Evolutionary conservation across 2,888 invertebrate genomes (phyloP), one percentile per base, ranked within the genome.

Genomic region (Entomobrya proxima): DNA sequence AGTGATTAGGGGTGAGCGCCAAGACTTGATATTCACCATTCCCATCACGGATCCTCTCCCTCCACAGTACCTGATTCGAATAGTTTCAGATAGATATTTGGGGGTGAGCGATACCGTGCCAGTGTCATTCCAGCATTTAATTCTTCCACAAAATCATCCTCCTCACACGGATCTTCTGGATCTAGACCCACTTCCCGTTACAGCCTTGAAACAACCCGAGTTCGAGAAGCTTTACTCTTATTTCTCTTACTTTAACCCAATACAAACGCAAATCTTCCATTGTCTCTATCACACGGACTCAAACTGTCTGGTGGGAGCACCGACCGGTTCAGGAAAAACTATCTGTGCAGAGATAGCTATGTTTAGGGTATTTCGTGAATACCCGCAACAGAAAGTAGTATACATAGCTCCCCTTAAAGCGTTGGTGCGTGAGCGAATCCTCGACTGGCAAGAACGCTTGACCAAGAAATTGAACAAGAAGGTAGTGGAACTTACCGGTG

Each of bases 321-420:
- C 83, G 7, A 83, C 83, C 1, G 98, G 98, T 0, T 98, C 98
- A 0, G 99, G 99, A 47, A 99, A 99, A 93, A 99, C 99, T 0
- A 97, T 99, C 67, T 98, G 97, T 0, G 99, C 99, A 0, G 99
- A 99, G 92, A 94, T 99, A 32, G 99, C 99, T 55, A 98, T 99
- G 93, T 97, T 98, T 91, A 93, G 98, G 77, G 95, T 98, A 0
- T 97, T 98, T 91, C 95, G 95, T 87, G 94, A 95, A 86, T 94
- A 95, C 91, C 97, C 97, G 0, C 93, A 94, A 2, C 94, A 95
- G 88, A 97, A 97, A 93, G 96, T 95, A 24, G 98, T 99, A 0
- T 99, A 99, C 91, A 98, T 99, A 89, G 99, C 99, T 0, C 99
- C 99, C 0, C 92, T 99, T 87, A 99, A 99, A 93, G 99, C 99